Conservation (phyloP, 64 coral and sea anemone genomes). For the Anthopleura sola region DNA sequence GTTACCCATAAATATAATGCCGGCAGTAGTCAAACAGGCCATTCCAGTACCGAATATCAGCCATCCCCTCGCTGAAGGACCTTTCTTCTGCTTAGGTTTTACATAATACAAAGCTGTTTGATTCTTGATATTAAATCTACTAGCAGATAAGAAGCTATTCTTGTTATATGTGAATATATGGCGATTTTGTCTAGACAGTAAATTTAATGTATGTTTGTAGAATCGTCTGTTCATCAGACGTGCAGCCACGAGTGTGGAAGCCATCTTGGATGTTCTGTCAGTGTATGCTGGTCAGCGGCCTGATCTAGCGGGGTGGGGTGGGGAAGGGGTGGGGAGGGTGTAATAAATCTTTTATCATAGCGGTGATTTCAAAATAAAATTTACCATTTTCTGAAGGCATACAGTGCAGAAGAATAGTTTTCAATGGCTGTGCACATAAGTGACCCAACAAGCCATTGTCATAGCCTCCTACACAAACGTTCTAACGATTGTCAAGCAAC, state of each 20-base stretch:
- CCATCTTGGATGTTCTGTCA: neutral
- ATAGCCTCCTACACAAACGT: too few species aligned
- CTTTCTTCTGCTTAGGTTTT: conserved; percentile 90
- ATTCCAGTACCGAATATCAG: conserved; percentile 53
- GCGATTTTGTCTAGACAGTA: neutral
- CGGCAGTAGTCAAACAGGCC: neutral
- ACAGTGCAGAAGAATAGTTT: too few species aligned
- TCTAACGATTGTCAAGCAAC: too few species aligned
- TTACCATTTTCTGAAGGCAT: too few species aligned
- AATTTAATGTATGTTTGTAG: neutral
- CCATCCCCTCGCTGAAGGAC: conserved; percentile 70
- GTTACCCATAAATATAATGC: conserved; percentile 72
- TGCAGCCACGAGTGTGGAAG: neutral
- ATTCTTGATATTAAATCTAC: conserved; percentile 42
- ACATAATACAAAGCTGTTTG: conserved; percentile 77
- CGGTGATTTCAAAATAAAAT: too few species aligned
- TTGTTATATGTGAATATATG: neutral
- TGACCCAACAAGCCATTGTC: too few species aligned
- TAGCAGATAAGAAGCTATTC: neutral
- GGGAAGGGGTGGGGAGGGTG: neutral
- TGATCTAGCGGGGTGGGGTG: neutral
- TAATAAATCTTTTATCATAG: too few species aligned
- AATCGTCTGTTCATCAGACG: neutral
- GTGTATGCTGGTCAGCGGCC: neutral
- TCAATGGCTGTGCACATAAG: too few species aligned